Evolutionary conservation across 1,140 invertebrate species (phyloP), one percentile per base, ranked within the genome.

Genomic region (Ostrea edulis): DNA sequence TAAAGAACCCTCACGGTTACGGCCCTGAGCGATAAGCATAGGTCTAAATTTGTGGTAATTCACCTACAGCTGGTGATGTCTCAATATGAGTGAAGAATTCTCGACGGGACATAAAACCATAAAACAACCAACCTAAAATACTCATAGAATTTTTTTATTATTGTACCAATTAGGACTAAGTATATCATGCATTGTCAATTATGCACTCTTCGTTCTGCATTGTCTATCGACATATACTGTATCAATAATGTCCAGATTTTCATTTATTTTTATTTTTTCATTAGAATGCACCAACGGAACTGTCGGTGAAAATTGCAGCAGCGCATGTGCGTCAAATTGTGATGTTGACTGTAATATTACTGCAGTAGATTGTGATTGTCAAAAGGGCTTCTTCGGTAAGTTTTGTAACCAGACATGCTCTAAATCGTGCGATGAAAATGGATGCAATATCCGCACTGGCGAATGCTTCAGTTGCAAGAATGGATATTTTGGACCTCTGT

Each of bases 171-270:
- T n/a, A n/a, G n/a, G n/a, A n/a, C n/a, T n/a, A n/a, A n/a, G n/a
- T n/a, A n/a, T n/a, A n/a, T n/a, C n/a, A n/a, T n/a, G n/a, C n/a
- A n/a, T n/a, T n/a, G n/a, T n/a, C n/a, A n/a, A n/a, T n/a, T n/a
- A n/a, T n/a, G n/a, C 95, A 88, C 92, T 95, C 68, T 25, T 58
- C 12, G 86, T 87, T 92, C 91, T 44, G 94, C 85, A 25, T 94
- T 95, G 22, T 93, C 92, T 90, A 95, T 95, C 9, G 95, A 86
- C 53, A 95, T 86, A 55, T 81, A 55, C 35, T 81, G 68, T 35
- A 22, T 14, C 17, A 55, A 54, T 85, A 77, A 51, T 85, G 87
- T 81, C 44, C 65, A 82, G 54, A n/a, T 88, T 88, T 65, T 83
- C 84, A 84, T 35, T 68, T 22, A 84, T 68, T 44, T 77, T n/a